Evolutionary conservation across 2,797 vertebrate genomes (phyloP), one percentile per base, ranked within the genome.

Genomic region (Sebastes goodei): DNA sequence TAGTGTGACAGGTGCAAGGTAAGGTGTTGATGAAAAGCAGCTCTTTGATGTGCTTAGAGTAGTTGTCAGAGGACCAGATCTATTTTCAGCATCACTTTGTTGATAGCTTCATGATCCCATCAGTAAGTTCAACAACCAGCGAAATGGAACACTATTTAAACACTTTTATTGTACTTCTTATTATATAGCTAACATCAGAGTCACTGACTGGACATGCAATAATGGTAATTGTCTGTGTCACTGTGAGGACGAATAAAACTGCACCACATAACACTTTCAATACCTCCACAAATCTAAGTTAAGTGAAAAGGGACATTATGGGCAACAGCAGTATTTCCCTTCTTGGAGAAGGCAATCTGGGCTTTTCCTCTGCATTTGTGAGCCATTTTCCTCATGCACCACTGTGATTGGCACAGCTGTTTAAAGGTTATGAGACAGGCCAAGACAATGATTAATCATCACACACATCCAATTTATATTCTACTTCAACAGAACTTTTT

Each of bases 371-470:
- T 73, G 12, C 21, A 62, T 77, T 80, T 66, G 64, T 25, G 55
- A 65, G 55, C 42, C 33, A 55, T 64, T 66, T 80, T 68, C 46
- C 63, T 83, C 53, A 71, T 79, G 32, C 74, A 65, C 23, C 30
- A 20, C 42, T 71, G 52, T 79, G 71, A 84, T 56, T 82, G 68
- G 71, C 64, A 78, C 57, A 20, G 64, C 61, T 76, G 52, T 69
- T 74, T 74, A 74, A 80, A 82, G 74, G 74, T 75, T 77, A 80
- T 72, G 74, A 71, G 71, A 82, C 66, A 20, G 17, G 61, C 83
- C 46, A 65, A 77, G 71, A 82, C 57, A 61, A 65, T 64, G 76
- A 84, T 88, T 82, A 88, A 84, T 86, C 75, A 67, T 82, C 72
- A 56, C 59, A 65, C 30, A 77, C 46, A 62, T 84, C 67, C 65